Conservation (phyloP, 2,888 invertebrate genomes). For the Platycheirus albimanus region DNA sequence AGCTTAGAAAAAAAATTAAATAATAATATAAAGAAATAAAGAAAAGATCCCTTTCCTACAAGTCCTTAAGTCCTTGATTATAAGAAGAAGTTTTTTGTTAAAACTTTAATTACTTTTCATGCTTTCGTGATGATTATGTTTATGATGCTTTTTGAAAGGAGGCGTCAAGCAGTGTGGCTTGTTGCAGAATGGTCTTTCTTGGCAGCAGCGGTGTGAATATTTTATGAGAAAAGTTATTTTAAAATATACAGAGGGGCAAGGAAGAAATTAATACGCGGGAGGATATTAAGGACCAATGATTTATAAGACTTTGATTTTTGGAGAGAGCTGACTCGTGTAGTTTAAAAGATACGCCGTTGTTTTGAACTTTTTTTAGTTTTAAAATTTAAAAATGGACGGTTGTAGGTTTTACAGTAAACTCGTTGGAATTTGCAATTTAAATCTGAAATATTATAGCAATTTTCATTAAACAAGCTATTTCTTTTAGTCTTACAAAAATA, state of each 20-base stretch:
- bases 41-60: background rate
- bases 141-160: slow-evolving; percentile 31
- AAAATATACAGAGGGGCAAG: background rate
- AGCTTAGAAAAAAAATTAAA: slow-evolving; percentile 14
- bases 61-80: slow-evolving; percentile 5
- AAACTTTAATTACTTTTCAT: slow-evolving; percentile 72
- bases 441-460: no score
- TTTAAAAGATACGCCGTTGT: no score
- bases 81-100: slow-evolving; percentile 25
- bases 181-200: background rate
- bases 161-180: background rate
- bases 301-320: no score
- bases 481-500: no score
- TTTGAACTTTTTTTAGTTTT: no score
- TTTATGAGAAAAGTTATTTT: background rate
- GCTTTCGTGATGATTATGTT: slow-evolving; percentile 69
- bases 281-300: no score
- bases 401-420: no score
- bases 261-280: background rate
- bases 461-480: no score
- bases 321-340: no score
- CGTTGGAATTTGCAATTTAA: no score
- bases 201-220: background rate
- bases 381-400: no score
- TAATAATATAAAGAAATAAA: slow-evolving; percentile 14